Conservation (phyloP, 2,797 vertebrate genomes). For the Microctenopoma lineatum region DNA sequence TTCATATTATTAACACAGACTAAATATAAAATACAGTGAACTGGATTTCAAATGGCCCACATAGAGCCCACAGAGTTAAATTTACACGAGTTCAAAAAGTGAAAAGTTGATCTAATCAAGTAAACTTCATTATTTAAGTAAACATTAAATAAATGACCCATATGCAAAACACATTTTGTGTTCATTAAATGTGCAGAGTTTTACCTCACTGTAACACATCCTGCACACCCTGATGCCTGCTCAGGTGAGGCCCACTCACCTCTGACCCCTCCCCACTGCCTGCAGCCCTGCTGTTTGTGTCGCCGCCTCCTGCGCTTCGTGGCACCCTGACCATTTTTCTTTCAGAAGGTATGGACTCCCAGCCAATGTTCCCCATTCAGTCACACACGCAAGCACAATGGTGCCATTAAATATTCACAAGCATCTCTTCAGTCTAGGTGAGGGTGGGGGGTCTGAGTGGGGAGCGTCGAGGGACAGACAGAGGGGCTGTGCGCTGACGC, state of each 20-base stretch:
- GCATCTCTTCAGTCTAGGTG: slow-evolving; percentile 72
- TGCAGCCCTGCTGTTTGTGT: slow-evolving; percentile 46
- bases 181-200: not conserved
- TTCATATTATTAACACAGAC: too few species aligned
- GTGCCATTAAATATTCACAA: slow-evolving; percentile 94
- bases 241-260: slow-evolving; percentile 20
- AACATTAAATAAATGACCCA: too few species aligned
- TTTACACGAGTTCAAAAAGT: too few species aligned
- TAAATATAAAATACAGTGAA: too few species aligned
- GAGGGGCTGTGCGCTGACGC: slow-evolving; percentile 42
- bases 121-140: too few species aligned
- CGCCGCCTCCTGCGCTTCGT: slow-evolving; percentile 18
- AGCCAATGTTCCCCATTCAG: slow-evolving; percentile 79
- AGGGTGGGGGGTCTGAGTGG: slow-evolving; percentile 52
- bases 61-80: too few species aligned
- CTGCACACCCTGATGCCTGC: not conserved
- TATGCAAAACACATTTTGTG: too few species aligned
- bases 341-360: slow-evolving; percentile 62
- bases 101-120: too few species aligned
- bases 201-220: not conserved
- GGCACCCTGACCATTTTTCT: slow-evolving; percentile 31
- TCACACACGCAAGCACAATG: slow-evolving; percentile 88
- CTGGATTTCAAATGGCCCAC: too few species aligned
- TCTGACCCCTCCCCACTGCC: slow-evolving; percentile 29
- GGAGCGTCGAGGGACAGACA: slow-evolving; percentile 32